These are phyloP conservation scores for Ceuthmochares aereus DNA, from an alignment of 2,113 vertebrate species.

Conservation along the genomic window DNA sequence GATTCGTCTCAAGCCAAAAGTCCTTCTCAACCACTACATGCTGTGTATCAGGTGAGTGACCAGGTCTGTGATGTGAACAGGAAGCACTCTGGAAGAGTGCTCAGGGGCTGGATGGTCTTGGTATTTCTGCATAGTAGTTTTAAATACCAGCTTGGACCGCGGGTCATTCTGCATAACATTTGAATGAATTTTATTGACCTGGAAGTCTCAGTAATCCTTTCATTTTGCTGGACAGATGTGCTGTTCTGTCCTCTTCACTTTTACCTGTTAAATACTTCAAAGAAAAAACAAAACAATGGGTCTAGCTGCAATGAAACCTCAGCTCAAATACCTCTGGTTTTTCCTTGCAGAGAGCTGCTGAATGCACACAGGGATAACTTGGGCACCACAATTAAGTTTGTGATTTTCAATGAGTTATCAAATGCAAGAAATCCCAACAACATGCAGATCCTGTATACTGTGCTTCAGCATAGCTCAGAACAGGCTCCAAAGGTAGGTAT, in stretches of 20 bases:
- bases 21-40: conserved; percentile 97
- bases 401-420: conserved; percentile 96
- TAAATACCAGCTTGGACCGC: not conserved
- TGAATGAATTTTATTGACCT: not conserved
- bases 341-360: conserved; percentile 87
- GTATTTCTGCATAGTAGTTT: not conserved
- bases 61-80: not conserved
- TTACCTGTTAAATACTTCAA: not conserved
- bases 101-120: not conserved
- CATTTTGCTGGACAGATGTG: accelerated
- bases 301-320: not conserved
- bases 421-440: conserved; percentile 98
- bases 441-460: conserved; percentile 95
- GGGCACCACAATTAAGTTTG: conserved; percentile 94
- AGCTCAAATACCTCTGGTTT: not conserved
- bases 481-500: conserved; percentile 91
- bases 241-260: not conserved
- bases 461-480: conserved; percentile 94
- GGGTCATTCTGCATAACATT: not conserved
- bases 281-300: not conserved
- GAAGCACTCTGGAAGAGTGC: not conserved
- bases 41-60: conserved; percentile 86
- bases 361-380: conserved; percentile 95
- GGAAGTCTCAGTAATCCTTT: not conserved
- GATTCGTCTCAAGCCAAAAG: conserved; percentile 97